These are phyloP conservation scores for Eledone cirrhosa DNA, from an alignment of 2,888 invertebrate species.

Conservation along the genomic window DNA sequence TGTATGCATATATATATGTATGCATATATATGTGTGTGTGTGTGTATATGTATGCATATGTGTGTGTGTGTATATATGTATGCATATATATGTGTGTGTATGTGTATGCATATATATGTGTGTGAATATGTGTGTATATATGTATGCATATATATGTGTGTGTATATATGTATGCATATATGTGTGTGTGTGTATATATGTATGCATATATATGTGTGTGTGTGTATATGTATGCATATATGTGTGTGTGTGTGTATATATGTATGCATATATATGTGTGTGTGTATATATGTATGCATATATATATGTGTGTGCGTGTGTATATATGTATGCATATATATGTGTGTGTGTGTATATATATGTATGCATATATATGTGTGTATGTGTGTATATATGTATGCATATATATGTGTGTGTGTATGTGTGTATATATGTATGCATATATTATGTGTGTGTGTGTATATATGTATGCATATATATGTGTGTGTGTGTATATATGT, in stretches of 20 bases:
- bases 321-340: not conserved
- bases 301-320: not conserved
- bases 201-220: not conserved
- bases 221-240: not conserved
- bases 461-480: no score
- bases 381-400: not conserved
- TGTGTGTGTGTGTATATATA: not conserved
- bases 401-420: not conserved
- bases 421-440: no score
- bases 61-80: not conserved
- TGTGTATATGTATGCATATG: not conserved
- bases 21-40: not conserved
- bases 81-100: slow-evolving; percentile 6
- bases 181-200: not conserved
- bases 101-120: no score
- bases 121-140: not conserved
- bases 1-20: not conserved
- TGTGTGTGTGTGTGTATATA: not conserved
- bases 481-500: no score
- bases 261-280: not conserved
- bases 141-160: not conserved
- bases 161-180: not conserved
- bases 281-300: not conserved
- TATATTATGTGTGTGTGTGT: no score
- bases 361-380: not conserved